Evolutionary conservation across 2,888 invertebrate genomes (phyloP), one percentile per base, ranked within the genome.

Genomic region (Zygogramma bicolorata): DNA sequence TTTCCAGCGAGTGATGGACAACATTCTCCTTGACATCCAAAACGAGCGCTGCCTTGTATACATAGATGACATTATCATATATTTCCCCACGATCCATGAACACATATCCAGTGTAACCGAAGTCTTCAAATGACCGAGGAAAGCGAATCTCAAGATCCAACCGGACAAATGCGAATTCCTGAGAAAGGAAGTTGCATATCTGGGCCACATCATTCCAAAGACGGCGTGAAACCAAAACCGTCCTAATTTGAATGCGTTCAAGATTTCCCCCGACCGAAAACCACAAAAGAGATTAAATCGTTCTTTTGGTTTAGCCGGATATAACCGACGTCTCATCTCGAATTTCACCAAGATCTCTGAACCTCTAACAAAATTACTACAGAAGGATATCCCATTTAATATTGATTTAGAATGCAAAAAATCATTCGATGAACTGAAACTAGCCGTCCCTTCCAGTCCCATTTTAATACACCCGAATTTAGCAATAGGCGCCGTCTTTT

Each of bases 341-440:
- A 76, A 77, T 66, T 78, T 79, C 58, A 60, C 58, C 34, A 61
- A 71, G 63, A 65, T 76, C 6, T 29, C 78, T 20, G 27, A 74
- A 71, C 76, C 79, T 46, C 58, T 74, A 1, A 76, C 75, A 27
- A 74, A 70, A 63, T 63, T 80, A 29, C 57, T 77, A 6, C 75
- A 68, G 46, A 77, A 79, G 38, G 49, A 73, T 34, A 18, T 20
- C 13, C 10, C 42, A 13, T 76, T 75, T 42, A 25, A 70, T n/a
- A 75, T 53, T 7, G 53, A 53, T 7, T 53, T 3, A 53, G 53
- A 53, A 20, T 53, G 18, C 18, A 70, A 76, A 71, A 42, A 70
- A 29, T 68, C 75, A 7, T 79, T 81, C 46, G 77, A 80, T 69
- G 69, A 34, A 10, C 66, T 80, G 8, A 79, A 76, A 72, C 18